Evolutionary conservation across 2,888 invertebrate species (phyloP).

Genomic region (Lasioglossum vierecki): DNA sequence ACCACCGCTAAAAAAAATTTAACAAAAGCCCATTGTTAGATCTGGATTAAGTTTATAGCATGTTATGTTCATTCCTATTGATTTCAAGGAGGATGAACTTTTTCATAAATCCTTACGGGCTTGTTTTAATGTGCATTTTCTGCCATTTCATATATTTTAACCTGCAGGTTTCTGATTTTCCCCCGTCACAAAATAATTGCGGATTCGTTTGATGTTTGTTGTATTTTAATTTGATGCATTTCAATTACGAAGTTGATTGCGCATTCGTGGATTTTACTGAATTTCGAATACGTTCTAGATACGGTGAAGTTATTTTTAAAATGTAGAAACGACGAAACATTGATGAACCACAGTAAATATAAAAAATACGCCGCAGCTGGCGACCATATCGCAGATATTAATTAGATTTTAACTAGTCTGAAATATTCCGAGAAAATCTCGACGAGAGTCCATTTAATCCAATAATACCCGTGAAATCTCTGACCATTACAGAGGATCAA

Average conservation of each 20-base stretch:
- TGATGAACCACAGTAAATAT: slow-evolving; percentile 14
- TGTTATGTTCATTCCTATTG: neutral
- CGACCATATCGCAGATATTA: slow-evolving; percentile 26
- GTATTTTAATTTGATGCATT: neutral
- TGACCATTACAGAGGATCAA: neutral
- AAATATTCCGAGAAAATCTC: slow-evolving; percentile 14
- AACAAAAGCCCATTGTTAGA: neutral
- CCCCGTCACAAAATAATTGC: neutral
- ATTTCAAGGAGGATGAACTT: neutral
- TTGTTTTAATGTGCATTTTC: neutral
- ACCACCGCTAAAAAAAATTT: neutral
- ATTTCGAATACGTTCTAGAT: neutral
- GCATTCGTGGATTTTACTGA: neutral
- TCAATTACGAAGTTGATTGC: neutral
- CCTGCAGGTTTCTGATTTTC: neutral
- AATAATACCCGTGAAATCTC: slow-evolving; percentile 6
- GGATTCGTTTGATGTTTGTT: neutral
- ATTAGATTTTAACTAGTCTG: neutral
- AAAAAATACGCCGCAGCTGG: slow-evolving; percentile 4
- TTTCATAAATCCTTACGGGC: too few relatives aligned
- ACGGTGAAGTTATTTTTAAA: neutral
- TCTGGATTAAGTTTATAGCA: neutral
- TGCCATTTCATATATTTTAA: neutral
- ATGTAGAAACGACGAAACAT: neutral
- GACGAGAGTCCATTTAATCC: neutral